These are phyloP conservation scores for Rhodeus uyekii DNA, from an alignment of 2,797 vertebrate genomes.

Conservation along the genomic window DNA sequence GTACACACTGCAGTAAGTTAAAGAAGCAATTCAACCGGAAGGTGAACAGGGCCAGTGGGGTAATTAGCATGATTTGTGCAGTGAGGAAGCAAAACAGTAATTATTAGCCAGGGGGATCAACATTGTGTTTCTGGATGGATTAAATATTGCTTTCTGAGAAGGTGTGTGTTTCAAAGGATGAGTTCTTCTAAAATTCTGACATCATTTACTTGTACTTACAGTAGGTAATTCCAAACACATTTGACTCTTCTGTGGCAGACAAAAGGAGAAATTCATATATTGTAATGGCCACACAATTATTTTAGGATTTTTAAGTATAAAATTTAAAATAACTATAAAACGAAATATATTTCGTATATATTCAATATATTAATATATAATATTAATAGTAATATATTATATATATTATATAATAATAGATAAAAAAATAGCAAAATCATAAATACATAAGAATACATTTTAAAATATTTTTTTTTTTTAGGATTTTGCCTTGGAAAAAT, in stretches of 20 bases:
- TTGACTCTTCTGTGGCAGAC: neutral
- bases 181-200: neutral
- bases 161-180: conserved; percentile 2
- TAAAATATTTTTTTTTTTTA: no score
- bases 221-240: neutral
- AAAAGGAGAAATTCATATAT: neutral
- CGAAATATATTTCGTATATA: no score
- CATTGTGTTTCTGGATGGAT: conserved; percentile 8
- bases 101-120: conserved; percentile 46
- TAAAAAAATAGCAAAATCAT: no score
- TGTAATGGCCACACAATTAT: no score
- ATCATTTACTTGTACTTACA: neutral
- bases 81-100: conserved; percentile 35
- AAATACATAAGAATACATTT: neutral
- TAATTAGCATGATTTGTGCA: conserved; percentile 47
- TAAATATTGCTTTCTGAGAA: neutral
- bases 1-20: conserved; percentile 21
- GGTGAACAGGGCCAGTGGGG: conserved; percentile 27
- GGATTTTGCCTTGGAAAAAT: no score
- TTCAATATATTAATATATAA: no score
- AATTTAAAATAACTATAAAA: no score
- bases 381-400: no score
- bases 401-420: no score
- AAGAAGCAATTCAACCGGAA: conserved; percentile 10
- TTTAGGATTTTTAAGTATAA: neutral